Evolutionary conservation across 2,888 invertebrate genomes (phyloP).

Genomic region (Athalia circularis): DNA sequence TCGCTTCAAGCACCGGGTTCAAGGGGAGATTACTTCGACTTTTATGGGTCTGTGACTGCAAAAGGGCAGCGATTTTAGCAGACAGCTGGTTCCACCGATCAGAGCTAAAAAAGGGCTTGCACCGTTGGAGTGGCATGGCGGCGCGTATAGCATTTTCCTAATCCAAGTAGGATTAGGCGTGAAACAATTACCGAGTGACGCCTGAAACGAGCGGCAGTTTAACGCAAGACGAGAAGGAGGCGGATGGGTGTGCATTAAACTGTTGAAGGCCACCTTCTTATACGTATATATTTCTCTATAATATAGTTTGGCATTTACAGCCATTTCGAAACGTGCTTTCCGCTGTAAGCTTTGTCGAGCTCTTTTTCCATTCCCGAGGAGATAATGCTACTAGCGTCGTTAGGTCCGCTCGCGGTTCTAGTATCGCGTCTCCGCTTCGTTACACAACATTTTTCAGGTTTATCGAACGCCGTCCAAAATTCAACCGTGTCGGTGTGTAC

Average conservation of each 20-base stretch:
- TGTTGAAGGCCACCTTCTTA: conserved; percentile 3
- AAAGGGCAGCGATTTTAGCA: conserved; percentile 22
- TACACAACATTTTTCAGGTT: conserved; percentile 22
- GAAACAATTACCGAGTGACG: conserved; percentile 40
- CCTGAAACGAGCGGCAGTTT: conserved; percentile 23
- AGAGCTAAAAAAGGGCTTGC: conserved; percentile 5
- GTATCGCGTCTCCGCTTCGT: conserved; percentile 27
- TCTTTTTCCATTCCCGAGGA: background rate
- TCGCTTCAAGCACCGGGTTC: conserved; percentile 29
- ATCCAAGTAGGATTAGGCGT: conserved; percentile 31
- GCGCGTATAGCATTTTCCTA: conserved; percentile 18
- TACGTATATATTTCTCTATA: background rate
- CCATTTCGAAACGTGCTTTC: background rate
- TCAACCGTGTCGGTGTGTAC: background rate
- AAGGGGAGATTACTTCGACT: conserved; percentile 39
- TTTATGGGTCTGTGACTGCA: conserved; percentile 34
- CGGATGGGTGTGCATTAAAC: background rate
- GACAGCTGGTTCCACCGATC: conserved; percentile 20
- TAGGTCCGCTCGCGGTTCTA: background rate
- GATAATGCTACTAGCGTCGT: conserved; percentile 21
- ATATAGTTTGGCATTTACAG: conserved; percentile 25
- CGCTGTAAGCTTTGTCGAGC: background rate
- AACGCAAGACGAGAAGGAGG: conserved; percentile 1
- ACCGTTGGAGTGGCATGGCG: background rate
- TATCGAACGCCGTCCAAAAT: conserved; percentile 10